These are phyloP conservation scores for Ceratina australensis DNA, from an alignment of 1,140 invertebrate genomes.

Conservation along the genomic window DNA sequence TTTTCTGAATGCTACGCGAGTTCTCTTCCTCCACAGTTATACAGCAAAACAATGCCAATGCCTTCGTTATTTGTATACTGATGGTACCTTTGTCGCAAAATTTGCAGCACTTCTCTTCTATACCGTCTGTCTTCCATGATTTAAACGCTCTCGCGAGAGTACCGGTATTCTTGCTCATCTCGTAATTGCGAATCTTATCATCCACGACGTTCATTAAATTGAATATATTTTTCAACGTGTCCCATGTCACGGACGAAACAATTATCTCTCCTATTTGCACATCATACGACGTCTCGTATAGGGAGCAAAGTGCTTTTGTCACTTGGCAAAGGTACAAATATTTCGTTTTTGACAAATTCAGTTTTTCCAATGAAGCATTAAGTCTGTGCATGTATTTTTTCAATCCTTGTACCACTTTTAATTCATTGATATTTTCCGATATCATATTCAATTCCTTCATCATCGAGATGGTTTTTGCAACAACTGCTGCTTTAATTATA, in stretches of 20 bases:
- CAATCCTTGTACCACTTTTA: slow-evolving; percentile 24
- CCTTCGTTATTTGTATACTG: slow-evolving; percentile 38
- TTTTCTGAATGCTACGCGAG: slow-evolving; percentile 52
- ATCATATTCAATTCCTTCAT: slow-evolving; percentile 60
- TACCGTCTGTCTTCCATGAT: background rate
- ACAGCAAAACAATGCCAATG: slow-evolving; percentile 59
- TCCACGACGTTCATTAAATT: slow-evolving; percentile 49
- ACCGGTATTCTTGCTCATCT: background rate
- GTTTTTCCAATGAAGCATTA: slow-evolving; percentile 40
- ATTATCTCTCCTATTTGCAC: slow-evolving; percentile 59
- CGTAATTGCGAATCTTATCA: slow-evolving; percentile 10
- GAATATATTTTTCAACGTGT: slow-evolving; percentile 63
- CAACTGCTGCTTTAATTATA: slow-evolving; percentile 58
- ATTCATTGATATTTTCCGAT: slow-evolving; percentile 33
- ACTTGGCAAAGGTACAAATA: slow-evolving; percentile 50
- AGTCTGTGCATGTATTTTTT: slow-evolving; percentile 32
- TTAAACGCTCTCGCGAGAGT: slow-evolving; percentile 13
- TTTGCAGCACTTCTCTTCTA: background rate
- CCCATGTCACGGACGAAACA: slow-evolving; percentile 37
- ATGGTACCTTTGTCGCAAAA: slow-evolving; percentile 31
- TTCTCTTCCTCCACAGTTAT: slow-evolving; percentile 42
- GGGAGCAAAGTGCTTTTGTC: slow-evolving; percentile 57
- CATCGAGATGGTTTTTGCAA: slow-evolving; percentile 59
- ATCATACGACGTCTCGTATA: slow-evolving; percentile 60
- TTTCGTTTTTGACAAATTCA: slow-evolving; percentile 43